Evolutionary conservation across 1,140 invertebrate species (phyloP).

Genomic region (Bombus confusus): DNA sequence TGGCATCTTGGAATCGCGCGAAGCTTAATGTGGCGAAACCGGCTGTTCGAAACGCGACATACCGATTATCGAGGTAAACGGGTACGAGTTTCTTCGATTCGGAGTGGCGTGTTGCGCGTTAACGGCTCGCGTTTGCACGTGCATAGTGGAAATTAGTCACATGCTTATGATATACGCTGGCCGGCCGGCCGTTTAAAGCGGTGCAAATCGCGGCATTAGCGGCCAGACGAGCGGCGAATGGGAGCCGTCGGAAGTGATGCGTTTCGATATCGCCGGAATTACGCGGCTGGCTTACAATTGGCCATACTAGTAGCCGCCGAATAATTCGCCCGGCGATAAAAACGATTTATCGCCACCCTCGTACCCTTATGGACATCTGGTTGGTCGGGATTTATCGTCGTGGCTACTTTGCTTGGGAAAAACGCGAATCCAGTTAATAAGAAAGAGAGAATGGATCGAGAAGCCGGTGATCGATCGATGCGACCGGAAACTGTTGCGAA

Average conservation of each 20-base stretch:
- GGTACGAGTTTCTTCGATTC: slow-evolving; percentile 4
- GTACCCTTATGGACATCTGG: not conserved
- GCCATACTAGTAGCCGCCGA: not conserved
- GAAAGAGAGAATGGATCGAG: not conserved
- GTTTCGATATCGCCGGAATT: slow-evolving; percentile 46
- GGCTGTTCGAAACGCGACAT: not conserved
- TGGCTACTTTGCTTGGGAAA: not conserved
- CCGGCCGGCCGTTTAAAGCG: slow-evolving; percentile 1
- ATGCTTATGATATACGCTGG: slow-evolving; percentile 19
- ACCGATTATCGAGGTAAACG: not conserved
- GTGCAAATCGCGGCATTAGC: slow-evolving; percentile 46
- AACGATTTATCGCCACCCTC: slow-evolving; percentile 12
- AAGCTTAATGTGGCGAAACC: not conserved
- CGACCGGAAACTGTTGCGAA: not conserved
- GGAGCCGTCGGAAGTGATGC: slow-evolving; percentile 32
- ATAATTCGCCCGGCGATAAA: slow-evolving; percentile 11
- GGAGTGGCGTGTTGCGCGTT: not conserved
- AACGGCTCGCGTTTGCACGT: slow-evolving; percentile 9
- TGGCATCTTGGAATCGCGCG: not conserved
- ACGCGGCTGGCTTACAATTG: slow-evolving; percentile 31
- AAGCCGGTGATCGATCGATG: not conserved
- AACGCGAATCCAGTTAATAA: not conserved
- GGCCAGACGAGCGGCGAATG: slow-evolving; percentile 30
- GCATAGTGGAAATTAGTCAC: slow-evolving; percentile 33
- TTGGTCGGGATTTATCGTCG: not conserved